Evolutionary conservation across 2,888 invertebrate genomes (phyloP).

Genomic region (Spialia ferax): DNA sequence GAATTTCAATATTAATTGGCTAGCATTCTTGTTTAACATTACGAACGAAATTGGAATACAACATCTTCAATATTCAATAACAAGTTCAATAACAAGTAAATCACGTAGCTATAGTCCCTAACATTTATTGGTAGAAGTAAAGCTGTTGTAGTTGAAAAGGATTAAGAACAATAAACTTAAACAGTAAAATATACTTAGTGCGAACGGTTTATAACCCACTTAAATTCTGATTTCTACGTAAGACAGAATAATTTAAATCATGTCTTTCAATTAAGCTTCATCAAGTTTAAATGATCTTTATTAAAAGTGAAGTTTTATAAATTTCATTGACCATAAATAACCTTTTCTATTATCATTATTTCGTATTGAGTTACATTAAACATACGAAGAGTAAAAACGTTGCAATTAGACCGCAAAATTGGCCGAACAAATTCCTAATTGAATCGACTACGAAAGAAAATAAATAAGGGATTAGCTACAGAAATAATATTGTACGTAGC

Average conservation of each 20-base stretch:
- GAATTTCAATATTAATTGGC: not conserved
- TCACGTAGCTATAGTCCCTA: too few relatives aligned
- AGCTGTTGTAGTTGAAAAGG: too few relatives aligned
- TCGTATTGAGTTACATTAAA: not conserved
- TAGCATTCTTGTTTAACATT: not conserved
- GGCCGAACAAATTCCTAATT: slow-evolving; percentile 55
- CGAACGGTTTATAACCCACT: too few relatives aligned
- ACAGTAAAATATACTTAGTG: too few relatives aligned
- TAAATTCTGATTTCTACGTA: too few relatives aligned
- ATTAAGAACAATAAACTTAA: too few relatives aligned
- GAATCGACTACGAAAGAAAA: slow-evolving; percentile 56
- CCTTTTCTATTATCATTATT: not conserved
- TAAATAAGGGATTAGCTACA: slow-evolving; percentile 56
- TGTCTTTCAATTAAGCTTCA: too few relatives aligned
- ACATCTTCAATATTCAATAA: too few relatives aligned
- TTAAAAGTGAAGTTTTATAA: not conserved
- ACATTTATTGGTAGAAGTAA: not conserved
- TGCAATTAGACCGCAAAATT: slow-evolving; percentile 31
- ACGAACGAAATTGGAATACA: not conserved
- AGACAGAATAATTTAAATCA: too few relatives aligned
- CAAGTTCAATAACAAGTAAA: too few relatives aligned
- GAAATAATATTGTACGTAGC: slow-evolving; percentile 53
- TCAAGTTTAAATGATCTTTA: too few relatives aligned
- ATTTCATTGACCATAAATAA: not conserved
- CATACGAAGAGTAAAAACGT: slow-evolving; percentile 30